Evolutionary conservation across 2,113 vertebrate species (phyloP).

Genomic region (Scomber colias): DNA sequence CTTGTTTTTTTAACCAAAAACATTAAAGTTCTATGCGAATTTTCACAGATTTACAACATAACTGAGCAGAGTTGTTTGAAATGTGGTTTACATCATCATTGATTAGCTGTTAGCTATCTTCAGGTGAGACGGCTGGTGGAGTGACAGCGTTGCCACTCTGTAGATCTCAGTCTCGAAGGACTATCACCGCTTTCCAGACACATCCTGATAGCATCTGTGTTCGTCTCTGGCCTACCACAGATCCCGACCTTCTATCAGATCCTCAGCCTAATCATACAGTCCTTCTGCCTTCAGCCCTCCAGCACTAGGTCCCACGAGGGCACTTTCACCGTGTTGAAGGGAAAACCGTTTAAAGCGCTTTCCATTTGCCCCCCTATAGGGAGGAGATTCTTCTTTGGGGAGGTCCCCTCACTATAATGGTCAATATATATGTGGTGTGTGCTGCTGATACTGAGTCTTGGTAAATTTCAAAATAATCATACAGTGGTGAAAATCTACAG

Average conservation of each 20-base stretch:
- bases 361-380: slow-evolving; percentile 47
- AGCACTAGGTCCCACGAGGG: slow-evolving; percentile 47
- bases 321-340: slow-evolving; percentile 44
- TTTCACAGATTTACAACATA: slow-evolving; percentile 14
- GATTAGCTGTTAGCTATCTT: slow-evolving; percentile 59
- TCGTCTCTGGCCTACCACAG: slow-evolving; percentile 59
- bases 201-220: slow-evolving; percentile 75
- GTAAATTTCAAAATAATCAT: slow-evolving; percentile 52
- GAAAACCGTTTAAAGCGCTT: slow-evolving; percentile 64
- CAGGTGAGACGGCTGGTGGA: slow-evolving; percentile 7
- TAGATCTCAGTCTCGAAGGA: slow-evolving; percentile 45
- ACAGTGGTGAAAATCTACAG: slow-evolving; percentile 26
- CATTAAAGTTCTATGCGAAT: slow-evolving; percentile 5
- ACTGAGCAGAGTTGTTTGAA: slow-evolving; percentile 39
- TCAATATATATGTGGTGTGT: slow-evolving; percentile 45
- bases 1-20: neutral
- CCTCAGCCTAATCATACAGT: slow-evolving; percentile 62
- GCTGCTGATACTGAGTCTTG: slow-evolving; percentile 16
- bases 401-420: slow-evolving; percentile 44
- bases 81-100: slow-evolving; percentile 56
- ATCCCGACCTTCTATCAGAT: slow-evolving; percentile 74
- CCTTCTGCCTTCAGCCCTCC: slow-evolving; percentile 49
- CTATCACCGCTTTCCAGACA: slow-evolving; percentile 73
- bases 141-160: slow-evolving; percentile 60
- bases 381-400: slow-evolving; percentile 48